Conservation (phyloP, 2,113 vertebrate genomes). For the Felis chaus region DNA sequence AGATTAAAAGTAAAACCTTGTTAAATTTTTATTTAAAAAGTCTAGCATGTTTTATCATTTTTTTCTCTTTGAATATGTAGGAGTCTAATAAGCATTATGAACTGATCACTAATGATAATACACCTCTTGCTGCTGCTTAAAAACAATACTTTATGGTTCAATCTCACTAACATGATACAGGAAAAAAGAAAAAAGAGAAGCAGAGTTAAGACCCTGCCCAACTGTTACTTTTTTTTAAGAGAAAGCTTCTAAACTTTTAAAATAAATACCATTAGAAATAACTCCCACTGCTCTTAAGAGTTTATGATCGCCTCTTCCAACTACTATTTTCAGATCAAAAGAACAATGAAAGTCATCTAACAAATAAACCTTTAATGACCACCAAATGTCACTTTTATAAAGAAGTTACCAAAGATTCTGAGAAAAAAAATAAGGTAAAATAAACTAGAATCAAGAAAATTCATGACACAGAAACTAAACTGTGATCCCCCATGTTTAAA, state of each 20-base stretch:
- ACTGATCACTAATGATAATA: background rate
- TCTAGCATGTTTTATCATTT: background rate
- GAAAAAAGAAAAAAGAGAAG: background rate
- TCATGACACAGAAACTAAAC: background rate
- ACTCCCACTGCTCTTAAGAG: background rate
- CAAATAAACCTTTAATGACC: background rate
- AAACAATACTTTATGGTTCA: background rate
- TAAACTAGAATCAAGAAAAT: background rate
- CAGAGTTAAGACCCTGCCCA: background rate
- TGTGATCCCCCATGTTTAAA: background rate
- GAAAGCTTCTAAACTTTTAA: background rate
- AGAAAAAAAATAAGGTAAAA: background rate
- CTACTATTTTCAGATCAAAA: background rate
- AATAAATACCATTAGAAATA: background rate
- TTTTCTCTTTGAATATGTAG: background rate
- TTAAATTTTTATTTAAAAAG: background rate
- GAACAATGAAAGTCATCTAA: background rate
- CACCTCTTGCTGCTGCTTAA: background rate
- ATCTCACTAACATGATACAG: background rate
- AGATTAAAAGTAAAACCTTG: background rate
- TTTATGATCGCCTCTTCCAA: background rate
- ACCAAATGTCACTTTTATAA: background rate
- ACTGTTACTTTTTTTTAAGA: background rate
- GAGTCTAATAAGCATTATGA: background rate
- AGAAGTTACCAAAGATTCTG: background rate